Percentiles rank a stretch among this genome's conserved stretches.
These are phyloP conservation scores for Propsilocerus akamusi DNA, from an alignment of 1,140 invertebrate species.

Conservation along the genomic window DNA sequence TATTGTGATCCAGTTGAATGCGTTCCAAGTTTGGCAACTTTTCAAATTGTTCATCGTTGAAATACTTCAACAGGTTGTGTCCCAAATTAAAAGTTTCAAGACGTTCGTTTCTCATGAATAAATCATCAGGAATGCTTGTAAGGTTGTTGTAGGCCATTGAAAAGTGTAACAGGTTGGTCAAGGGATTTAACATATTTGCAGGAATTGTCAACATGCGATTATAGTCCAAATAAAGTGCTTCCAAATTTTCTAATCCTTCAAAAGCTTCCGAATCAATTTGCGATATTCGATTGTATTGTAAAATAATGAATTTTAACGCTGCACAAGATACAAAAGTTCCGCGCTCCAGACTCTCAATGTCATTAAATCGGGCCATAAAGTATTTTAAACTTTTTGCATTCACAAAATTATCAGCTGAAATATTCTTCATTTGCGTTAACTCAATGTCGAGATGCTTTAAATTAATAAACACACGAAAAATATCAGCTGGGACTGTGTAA, in stretches of 20 bases:
- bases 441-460: not conserved
- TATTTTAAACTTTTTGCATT: not conserved
- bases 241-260: conserved; percentile 43
- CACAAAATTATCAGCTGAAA: not conserved
- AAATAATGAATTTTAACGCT: not conserved
- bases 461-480: not conserved
- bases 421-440: not conserved
- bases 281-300: conserved; percentile 43
- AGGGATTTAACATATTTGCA: conserved; percentile 39
- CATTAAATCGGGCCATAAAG: not conserved
- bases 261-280: conserved; percentile 58
- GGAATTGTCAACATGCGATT: conserved; percentile 55
- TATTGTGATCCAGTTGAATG: not conserved
- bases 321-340: not conserved
- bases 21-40: not conserved
- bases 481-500: not conserved
- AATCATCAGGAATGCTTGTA: not conserved
- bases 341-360: not conserved
- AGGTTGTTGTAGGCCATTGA: not conserved
- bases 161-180: conserved; percentile 32
- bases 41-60: not conserved
- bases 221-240: conserved; percentile 58
- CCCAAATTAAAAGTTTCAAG: not conserved
- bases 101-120: not conserved
- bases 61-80: not conserved